A percentile compares a stretch with the other conserved stretches of the same genome.
Conservation (phyloP, 2,797 vertebrate genomes). For the Poeciliopsis presidionis region DNA sequence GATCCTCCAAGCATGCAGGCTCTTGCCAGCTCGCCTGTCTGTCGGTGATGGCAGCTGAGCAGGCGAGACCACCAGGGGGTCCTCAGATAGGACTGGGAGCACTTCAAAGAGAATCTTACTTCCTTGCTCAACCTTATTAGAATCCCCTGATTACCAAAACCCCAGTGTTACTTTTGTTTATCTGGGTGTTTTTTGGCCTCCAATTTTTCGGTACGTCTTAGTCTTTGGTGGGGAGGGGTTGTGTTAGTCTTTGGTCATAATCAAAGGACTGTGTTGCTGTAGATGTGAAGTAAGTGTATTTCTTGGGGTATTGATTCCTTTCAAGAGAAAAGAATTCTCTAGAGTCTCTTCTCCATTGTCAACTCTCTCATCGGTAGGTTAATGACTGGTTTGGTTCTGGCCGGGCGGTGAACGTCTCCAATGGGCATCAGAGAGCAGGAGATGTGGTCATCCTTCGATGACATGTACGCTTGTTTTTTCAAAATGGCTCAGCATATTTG, state of each 20-base stretch:
- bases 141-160: slow-evolving; percentile 60
- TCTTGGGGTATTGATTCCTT: not conserved
- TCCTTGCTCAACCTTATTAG: slow-evolving; percentile 68
- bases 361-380: not conserved
- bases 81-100: slow-evolving; percentile 54
- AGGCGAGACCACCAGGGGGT: slow-evolving; percentile 46
- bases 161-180: slow-evolving; percentile 58
- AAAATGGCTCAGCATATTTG: not conserved
- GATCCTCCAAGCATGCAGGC: slow-evolving; percentile 71
- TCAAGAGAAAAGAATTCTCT: not conserved
- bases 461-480: not conserved
- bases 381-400: not conserved
- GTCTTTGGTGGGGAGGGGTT: not conserved
- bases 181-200: slow-evolving; percentile 34
- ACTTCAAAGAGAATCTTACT: slow-evolving; percentile 64
- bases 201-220: not conserved
- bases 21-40: slow-evolving; percentile 43
- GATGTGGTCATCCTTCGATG: not conserved
- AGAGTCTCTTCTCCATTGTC: not conserved
- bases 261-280: not conserved
- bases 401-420: not conserved
- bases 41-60: slow-evolving; percentile 46
- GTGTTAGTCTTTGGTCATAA: not conserved
- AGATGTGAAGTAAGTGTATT: not conserved
- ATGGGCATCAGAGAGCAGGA: not conserved